These are phyloP conservation scores for Heterodera filipjevi DNA, from an alignment of 2,888 invertebrate species.

Conservation along the genomic window DNA sequence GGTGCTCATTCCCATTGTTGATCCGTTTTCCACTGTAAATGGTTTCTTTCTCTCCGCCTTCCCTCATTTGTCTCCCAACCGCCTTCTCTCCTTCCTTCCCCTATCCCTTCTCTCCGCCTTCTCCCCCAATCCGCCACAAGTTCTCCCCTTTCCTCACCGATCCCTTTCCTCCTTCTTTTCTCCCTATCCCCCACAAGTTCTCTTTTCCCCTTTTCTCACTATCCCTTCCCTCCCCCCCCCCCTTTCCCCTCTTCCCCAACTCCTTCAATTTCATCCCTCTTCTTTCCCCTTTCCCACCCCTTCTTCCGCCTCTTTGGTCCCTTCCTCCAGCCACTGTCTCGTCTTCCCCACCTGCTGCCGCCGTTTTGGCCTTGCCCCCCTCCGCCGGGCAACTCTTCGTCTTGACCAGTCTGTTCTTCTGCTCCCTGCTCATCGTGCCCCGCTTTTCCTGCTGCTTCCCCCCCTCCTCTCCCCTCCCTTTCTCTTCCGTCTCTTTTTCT, in stretches of 20 bases:
- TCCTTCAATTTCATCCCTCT: neutral
- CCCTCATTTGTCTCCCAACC: no score
- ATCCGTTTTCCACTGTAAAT: neutral
- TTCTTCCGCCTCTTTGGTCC: no score
- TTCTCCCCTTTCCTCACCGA: no score
- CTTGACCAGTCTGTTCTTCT: neutral
- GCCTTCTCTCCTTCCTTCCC: no score
- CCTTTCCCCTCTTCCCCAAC: neutral
- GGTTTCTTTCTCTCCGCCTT: no score
- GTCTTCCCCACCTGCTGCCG: neutral
- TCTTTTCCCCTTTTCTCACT: no score
- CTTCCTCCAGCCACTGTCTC: neutral
- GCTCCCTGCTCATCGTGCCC: neutral
- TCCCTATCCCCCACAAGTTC: no score
- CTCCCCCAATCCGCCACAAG: no score
- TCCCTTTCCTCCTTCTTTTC: no score
- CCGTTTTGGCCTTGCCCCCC: neutral
- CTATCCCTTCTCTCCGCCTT: no score
- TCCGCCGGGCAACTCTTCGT: constrained; percentile 16
- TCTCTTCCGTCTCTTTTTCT: neutral
- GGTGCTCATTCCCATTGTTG: neutral
- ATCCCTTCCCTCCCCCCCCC: no score
- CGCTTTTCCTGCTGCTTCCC: neutral
- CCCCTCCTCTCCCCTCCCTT: neutral
- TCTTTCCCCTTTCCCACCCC: no score